Conservation (phyloP, 2,888 invertebrate species). For the Cantharis rustica region DNA sequence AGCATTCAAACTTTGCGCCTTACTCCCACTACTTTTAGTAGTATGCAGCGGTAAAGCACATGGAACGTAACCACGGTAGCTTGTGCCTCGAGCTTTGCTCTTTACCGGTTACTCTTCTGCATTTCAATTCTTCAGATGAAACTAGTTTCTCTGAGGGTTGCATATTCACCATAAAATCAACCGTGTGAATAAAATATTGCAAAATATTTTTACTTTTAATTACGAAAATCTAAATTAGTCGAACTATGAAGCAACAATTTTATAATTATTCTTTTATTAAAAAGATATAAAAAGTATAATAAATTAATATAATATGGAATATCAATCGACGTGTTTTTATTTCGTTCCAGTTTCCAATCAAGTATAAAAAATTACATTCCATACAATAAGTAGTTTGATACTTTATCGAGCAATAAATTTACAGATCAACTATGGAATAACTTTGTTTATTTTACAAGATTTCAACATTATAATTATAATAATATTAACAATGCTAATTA, state of each 20-base stretch:
- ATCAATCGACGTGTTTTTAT: not conserved
- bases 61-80: slow-evolving; percentile 26
- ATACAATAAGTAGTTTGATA: not conserved
- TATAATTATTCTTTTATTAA: not conserved
- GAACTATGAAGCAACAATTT: not conserved
- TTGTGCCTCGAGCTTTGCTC: slow-evolving; percentile 14
- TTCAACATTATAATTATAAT: not conserved
- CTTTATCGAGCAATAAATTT: not conserved
- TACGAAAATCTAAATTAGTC: not conserved
- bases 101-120: not conserved
- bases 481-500: not conserved
- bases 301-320: not conserved
- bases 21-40: slow-evolving; percentile 25
- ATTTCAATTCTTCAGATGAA: not conserved
- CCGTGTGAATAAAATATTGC: not conserved
- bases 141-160: slow-evolving; percentile 9
- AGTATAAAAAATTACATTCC: not conserved
- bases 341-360: not conserved
- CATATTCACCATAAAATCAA: not conserved
- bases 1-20: slow-evolving; percentile 21
- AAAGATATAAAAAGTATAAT: not conserved
- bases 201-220: not conserved
- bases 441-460: not conserved
- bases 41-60: slow-evolving; percentile 28
- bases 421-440: not conserved